Evolutionary conservation across 1,140 invertebrate genomes (phyloP).

Genomic region (Scaptomyza montana): DNA sequence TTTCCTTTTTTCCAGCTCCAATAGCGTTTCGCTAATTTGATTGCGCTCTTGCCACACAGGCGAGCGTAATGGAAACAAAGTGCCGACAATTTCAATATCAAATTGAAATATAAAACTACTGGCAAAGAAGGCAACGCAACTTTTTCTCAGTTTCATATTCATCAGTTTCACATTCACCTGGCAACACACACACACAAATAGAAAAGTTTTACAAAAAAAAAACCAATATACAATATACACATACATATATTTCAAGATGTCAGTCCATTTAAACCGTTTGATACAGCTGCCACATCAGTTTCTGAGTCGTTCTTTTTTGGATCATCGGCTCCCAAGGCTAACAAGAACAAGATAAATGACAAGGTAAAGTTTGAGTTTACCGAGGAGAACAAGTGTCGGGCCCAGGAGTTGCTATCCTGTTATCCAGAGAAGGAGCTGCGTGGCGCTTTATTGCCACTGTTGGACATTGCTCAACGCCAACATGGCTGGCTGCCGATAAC

Average conservation of each 20-base stretch:
- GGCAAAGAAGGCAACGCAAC: slow-evolving; percentile 6
- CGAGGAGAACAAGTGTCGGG: slow-evolving; percentile 27
- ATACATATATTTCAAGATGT: slow-evolving; percentile 30
- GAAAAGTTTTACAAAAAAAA: neutral
- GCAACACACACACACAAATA: neutral
- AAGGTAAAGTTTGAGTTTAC: slow-evolving; percentile 52
- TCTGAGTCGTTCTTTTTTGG: neutral
- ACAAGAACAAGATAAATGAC: slow-evolving; percentile 17
- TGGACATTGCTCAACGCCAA: slow-evolving; percentile 63
- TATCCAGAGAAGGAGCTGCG: slow-evolving; percentile 39
- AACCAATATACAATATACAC: slow-evolving; percentile 4
- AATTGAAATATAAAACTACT: slow-evolving; percentile 41
- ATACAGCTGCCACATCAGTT: neutral
- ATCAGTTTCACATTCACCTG: neutral
- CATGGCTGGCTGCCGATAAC: slow-evolving; percentile 62
- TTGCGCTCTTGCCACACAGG: slow-evolving; percentile 28
- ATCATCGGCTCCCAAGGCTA: neutral
- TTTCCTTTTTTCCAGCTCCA: neutral
- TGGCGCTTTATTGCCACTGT: slow-evolving; percentile 49
- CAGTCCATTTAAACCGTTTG: neutral
- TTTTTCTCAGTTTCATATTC: neutral
- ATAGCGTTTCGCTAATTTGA: slow-evolving; percentile 40
- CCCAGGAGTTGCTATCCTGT: slow-evolving; percentile 20
- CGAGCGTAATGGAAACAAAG: slow-evolving; percentile 21
- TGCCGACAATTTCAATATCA: slow-evolving; percentile 47